Conservation (phyloP, 1,140 invertebrate species). For the Trichomalopsis sarcophagae region DNA sequence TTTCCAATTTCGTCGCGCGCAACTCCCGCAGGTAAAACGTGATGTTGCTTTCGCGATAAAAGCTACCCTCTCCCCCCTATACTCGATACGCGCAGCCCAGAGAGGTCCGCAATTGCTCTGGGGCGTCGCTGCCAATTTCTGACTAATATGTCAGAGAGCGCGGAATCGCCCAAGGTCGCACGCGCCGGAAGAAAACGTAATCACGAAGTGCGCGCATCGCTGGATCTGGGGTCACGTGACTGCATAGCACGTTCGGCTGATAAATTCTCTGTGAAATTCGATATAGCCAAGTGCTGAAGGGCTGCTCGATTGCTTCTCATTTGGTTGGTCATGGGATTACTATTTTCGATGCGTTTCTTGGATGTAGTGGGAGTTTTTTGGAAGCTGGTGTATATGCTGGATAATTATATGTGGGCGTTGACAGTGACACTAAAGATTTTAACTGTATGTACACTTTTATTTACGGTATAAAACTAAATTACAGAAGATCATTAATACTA, state of each 20-base stretch:
- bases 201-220: neutral
- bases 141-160: constrained; percentile 67
- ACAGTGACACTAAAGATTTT: too few species aligned
- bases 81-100: neutral
- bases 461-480: neutral
- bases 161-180: constrained; percentile 51
- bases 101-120: constrained; percentile 45
- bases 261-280: constrained; percentile 17
- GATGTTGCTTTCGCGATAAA: constrained; percentile 55
- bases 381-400: too few species aligned
- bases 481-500: neutral
- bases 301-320: too few species aligned
- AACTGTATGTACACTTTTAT: neutral
- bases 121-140: constrained; percentile 65
- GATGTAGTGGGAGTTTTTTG: too few species aligned
- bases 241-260: too few species aligned
- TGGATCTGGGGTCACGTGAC: constrained; percentile 8
- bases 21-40: constrained; percentile 61
- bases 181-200: constrained; percentile 18
- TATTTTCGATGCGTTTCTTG: too few species aligned
- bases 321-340: too few species aligned
- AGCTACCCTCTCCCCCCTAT: constrained; percentile 12
- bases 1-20: constrained; percentile 28
- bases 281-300: neutral
- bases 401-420: too few species aligned